Conservation (phyloP, 2,888 invertebrate genomes). For the Agapetus fuscipes region DNA sequence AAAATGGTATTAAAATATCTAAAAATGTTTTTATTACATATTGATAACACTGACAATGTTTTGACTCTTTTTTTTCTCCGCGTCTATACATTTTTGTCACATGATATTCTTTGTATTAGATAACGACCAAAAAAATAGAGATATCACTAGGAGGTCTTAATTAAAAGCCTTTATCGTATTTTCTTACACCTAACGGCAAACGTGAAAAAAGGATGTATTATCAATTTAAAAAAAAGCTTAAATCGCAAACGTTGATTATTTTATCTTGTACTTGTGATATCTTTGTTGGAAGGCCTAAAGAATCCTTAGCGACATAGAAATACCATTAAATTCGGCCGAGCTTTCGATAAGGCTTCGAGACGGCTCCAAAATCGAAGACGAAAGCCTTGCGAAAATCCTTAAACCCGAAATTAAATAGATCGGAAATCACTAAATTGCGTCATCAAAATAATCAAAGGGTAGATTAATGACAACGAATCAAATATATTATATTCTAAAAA, state of each 20-base stretch:
- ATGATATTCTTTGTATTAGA: no score
- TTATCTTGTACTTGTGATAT: conserved; percentile 9
- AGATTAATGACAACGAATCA: no score
- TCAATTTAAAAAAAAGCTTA: conserved; percentile 1
- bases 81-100: no score
- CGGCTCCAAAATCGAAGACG: conserved; percentile 10
- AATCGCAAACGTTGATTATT: conserved; percentile 10
- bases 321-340: conserved; percentile 11
- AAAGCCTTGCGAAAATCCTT: conserved; percentile 18
- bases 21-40: no score
- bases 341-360: conserved; percentile 5
- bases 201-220: conserved; percentile 1
- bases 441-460: no score
- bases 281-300: background rate
- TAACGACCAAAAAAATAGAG: no score
- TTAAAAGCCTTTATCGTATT: conserved; percentile 12
- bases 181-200: conserved; percentile 1
- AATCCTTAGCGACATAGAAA: conserved; percentile 12
- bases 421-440: background rate
- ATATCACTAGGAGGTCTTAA: conserved; percentile 12
- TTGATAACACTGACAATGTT: no score
- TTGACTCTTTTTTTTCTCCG: no score
- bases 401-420: conserved; percentile 9
- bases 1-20: no score
- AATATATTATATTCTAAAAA: no score